Evolutionary conservation across 1,140 invertebrate species (phyloP).

Genomic region (Pseudomyrmex cubaensis): DNA sequence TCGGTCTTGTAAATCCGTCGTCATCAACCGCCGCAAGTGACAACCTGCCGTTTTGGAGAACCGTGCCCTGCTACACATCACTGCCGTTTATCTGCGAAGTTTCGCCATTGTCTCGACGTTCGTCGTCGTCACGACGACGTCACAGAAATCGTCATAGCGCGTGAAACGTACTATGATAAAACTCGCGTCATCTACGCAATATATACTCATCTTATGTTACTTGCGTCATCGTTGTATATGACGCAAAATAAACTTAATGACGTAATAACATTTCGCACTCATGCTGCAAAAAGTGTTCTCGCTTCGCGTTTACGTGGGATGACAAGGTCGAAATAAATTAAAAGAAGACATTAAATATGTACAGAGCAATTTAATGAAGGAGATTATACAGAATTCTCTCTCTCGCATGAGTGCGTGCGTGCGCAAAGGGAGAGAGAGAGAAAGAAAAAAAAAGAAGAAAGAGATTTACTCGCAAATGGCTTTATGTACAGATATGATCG

Average conservation of each 20-base stretch:
- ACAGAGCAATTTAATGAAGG: conserved; percentile 64
- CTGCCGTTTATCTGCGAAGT: conserved; percentile 88
- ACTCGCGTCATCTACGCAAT: neutral
- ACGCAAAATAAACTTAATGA: no score
- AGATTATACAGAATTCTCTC: conserved; percentile 43
- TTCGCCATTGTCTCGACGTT: conserved; percentile 74
- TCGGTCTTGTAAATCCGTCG: conserved; percentile 81
- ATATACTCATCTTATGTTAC: neutral
- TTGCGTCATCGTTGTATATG: no score
- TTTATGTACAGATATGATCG: conserved; percentile 77
- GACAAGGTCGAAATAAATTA: conserved; percentile 17
- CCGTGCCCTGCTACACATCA: conserved; percentile 83
- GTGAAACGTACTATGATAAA: neutral
- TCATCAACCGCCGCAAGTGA: neutral
- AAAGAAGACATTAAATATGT: conserved; percentile 58
- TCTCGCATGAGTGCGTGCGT: conserved; percentile 19
- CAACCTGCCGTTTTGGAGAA: conserved; percentile 85
- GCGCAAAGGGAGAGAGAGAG: no score
- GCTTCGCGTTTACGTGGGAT: neutral
- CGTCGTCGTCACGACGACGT: neutral
- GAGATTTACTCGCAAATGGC: conserved; percentile 52
- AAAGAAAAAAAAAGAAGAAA: neutral
- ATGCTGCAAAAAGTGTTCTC: neutral
- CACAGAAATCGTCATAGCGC: neutral
- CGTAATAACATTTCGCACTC: neutral